These are phyloP conservation scores for Cataglyphis livida DNA, from an alignment of 2,888 invertebrate genomes.

Conservation along the genomic window DNA sequence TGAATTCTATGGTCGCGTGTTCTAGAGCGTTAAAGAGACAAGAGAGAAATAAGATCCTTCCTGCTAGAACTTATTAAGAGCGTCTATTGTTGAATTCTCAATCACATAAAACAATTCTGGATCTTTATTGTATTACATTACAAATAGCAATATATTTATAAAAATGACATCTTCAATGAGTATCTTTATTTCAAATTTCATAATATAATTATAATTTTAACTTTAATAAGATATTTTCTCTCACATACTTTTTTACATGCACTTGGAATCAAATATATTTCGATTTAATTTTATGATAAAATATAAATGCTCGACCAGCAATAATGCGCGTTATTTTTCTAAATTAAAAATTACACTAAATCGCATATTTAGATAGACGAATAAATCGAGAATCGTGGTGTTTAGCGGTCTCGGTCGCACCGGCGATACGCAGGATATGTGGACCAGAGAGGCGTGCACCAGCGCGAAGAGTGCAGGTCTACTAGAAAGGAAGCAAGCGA, in stretches of 20 bases:
- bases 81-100: background rate
- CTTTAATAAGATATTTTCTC: background rate
- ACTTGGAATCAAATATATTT: background rate
- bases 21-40: background rate
- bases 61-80: background rate
- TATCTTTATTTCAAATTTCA: background rate
- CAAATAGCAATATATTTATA: background rate
- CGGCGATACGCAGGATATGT: conserved; percentile 76
- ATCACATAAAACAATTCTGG: background rate
- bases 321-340: background rate
- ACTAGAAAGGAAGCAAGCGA: conserved; percentile 88
- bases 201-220: no score
- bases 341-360: background rate
- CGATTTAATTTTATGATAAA: background rate
- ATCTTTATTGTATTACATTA: background rate
- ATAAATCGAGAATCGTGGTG: background rate
- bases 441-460: conserved; percentile 83
- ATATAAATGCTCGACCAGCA: background rate
- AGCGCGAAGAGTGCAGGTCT: conserved; percentile 86
- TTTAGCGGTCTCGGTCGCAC: conserved; percentile 81
- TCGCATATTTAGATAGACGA: background rate
- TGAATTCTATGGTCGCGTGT: conserved; percentile 37
- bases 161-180: background rate
- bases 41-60: background rate
- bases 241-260: background rate